These are phyloP conservation scores for Bombylius major DNA, from an alignment of 2,888 invertebrate species.

Conservation along the genomic window DNA sequence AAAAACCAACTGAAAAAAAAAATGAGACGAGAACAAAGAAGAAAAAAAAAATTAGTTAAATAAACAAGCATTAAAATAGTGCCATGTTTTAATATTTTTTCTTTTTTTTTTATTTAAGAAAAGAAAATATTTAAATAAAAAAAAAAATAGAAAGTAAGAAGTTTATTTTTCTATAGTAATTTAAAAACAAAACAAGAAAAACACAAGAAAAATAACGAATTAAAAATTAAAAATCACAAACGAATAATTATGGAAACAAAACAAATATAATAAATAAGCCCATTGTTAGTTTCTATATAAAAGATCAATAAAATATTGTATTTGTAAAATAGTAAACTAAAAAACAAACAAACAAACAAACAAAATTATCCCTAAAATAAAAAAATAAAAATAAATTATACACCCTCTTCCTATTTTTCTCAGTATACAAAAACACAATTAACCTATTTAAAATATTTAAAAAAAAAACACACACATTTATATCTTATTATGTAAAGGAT, in stretches of 20 bases:
- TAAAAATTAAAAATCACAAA: no score
- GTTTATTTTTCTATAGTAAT: constrained; percentile 8
- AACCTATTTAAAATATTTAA: constrained; percentile 1
- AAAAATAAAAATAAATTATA: neutral
- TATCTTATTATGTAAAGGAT: no score
- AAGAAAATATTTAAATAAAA: neutral
- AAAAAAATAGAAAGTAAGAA: neutral
- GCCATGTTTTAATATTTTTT: constrained; percentile 10
- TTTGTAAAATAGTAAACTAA: neutral
- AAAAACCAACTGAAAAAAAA: neutral
- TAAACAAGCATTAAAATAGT: constrained; percentile 10
- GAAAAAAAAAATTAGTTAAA: no score
- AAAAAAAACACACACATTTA: no score
- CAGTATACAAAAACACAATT: neutral
- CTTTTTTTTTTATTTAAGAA: neutral
- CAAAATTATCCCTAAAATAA: neutral
- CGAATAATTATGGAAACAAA: no score
- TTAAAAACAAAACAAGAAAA: neutral
- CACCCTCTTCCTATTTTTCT: neutral
- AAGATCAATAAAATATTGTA: neutral
- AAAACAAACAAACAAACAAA: neutral
- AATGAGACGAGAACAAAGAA: neutral
- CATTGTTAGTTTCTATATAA: neutral
- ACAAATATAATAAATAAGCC: no score
- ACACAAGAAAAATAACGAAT: neutral